Evolutionary conservation across 30 jellyfish, hydroid and myxozoan species (phyloP).

Genomic region (Clytia hemisphaerica): DNA sequence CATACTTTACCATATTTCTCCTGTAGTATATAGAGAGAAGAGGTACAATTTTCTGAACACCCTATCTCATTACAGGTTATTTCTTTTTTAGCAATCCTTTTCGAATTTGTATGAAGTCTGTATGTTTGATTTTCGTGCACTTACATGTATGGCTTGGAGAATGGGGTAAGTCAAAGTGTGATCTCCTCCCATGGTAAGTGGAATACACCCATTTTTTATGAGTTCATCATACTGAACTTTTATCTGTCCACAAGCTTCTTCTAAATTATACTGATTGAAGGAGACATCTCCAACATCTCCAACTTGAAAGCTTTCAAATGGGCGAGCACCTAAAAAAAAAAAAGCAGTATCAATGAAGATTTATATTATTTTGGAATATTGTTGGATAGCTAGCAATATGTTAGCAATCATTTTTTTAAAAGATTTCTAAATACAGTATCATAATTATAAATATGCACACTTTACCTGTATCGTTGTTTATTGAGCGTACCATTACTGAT

Average conservation of each 20-base stretch:
- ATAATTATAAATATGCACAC: background rate
- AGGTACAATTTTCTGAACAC: background rate
- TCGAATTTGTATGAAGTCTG: too few species aligned
- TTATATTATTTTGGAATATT: background rate
- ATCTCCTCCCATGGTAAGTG: slow-evolving; percentile 77
- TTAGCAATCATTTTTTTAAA: too few species aligned
- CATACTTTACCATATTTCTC: slow-evolving; percentile 82
- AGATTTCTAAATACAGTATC: background rate
- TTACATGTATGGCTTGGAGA: slow-evolving; percentile 69
- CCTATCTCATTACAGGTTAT: background rate
- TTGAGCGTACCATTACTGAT: slow-evolving; percentile 50
- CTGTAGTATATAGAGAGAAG: background rate
- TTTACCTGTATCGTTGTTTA: slow-evolving; percentile 68
- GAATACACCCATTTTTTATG: slow-evolving; percentile 50
- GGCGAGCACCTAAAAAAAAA: slow-evolving; percentile 54
- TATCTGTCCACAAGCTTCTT: slow-evolving; percentile 52
- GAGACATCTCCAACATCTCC: slow-evolving; percentile 77
- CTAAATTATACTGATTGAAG: slow-evolving; percentile 42
- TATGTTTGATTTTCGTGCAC: too few species aligned
- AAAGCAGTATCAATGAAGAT: background rate
- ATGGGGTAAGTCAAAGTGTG: slow-evolving; percentile 81
- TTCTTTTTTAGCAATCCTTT: too few species aligned
- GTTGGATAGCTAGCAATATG: background rate
- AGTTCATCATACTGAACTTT: slow-evolving; percentile 35
- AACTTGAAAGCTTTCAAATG: slow-evolving; percentile 58